Base-by-base conservation (phyloP, 2,888 invertebrate species). In the Caenorhabditis imperialis region DNA sequence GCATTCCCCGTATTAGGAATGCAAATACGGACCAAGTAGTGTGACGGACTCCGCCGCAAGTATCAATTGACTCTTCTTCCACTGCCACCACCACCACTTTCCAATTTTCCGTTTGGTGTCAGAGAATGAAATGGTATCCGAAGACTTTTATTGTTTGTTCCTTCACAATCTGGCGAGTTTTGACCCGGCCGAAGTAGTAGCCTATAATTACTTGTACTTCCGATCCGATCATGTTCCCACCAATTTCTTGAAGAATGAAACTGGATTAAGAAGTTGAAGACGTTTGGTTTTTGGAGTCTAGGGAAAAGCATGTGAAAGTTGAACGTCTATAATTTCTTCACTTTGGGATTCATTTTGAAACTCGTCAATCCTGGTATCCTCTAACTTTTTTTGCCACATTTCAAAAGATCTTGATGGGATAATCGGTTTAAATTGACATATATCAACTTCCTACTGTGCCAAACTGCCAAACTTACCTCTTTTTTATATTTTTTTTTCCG, bases 11-110 rank as follows among this genome's bases (percentile, higher is more conserved):
- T 65, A 65, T 65, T 63, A 55, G 47, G 55, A 65, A 54, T 55
- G 55, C 54, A 65, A 65, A 65, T 65, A 65, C 48, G 65, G 65
- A 65, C 57, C 55, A 57, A 57, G 57, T 65, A 65, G 57, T 65
- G 65, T 65, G 65, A 55, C 65, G 55, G 48, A 65, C 65, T 30
- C 30, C 50, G 35, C 18, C 48, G 22, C 30, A 62, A 62, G 53
- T 62, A 53, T 53, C 53, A 22, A 53, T 27, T 53, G 10, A 30
- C 30, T 10, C n/a, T n/a, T n/a, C n/a, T n/a, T n/a, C 25, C 40
- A 25, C 27, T 54, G 27, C 40, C 27, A 42, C 10, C 44, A 57
- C 55, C 23, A 51, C 54, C 40, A 61, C 51, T 63, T 63, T 45
- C n/a, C 51, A 45, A 62, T 38, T 45, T 53, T 62, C 54, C 51